Conservation (phyloP, 2,888 invertebrate species). For the Eupithecia abbreviata region DNA sequence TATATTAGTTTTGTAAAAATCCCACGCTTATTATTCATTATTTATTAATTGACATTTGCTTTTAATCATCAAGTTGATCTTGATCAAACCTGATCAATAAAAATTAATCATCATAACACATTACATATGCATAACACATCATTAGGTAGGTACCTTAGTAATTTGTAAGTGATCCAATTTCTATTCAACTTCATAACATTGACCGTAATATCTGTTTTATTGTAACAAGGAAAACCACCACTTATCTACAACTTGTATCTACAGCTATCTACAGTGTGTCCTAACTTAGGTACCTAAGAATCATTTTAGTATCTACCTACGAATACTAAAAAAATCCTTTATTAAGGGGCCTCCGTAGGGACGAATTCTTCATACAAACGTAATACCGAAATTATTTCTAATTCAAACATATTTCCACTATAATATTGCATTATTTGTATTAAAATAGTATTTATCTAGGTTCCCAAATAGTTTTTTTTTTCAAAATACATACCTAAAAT, state of each 20-base stretch:
- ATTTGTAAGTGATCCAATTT: slow-evolving; percentile 5
- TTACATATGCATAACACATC: slow-evolving; percentile 11
- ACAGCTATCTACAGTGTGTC: too few species aligned
- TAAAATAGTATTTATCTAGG: too few species aligned
- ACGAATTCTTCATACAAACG: too few species aligned
- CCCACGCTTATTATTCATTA: slow-evolving; percentile 10
- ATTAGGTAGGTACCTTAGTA: background rate
- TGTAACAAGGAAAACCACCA: background rate
- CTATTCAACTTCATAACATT: background rate
- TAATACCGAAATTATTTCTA: too few species aligned
- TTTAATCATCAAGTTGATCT: slow-evolving; percentile 27
- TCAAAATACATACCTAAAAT: too few species aligned
- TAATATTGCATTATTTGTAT: too few species aligned
- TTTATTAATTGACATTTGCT: slow-evolving; percentile 19
- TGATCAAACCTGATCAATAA: slow-evolving; percentile 17
- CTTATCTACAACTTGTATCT: background rate
- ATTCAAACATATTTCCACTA: too few species aligned
- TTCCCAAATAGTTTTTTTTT: too few species aligned
- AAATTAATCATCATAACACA: slow-evolving; percentile 20
- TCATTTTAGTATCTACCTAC: too few species aligned
- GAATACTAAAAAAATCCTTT: too few species aligned
- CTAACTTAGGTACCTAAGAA: background rate
- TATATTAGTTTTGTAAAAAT: slow-evolving; percentile 7
- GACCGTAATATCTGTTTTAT: background rate
- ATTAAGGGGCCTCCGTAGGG: too few species aligned